Base-by-base conservation (phyloP, 2,113 vertebrate species). In the Ginglymostoma cirratum region DNA sequence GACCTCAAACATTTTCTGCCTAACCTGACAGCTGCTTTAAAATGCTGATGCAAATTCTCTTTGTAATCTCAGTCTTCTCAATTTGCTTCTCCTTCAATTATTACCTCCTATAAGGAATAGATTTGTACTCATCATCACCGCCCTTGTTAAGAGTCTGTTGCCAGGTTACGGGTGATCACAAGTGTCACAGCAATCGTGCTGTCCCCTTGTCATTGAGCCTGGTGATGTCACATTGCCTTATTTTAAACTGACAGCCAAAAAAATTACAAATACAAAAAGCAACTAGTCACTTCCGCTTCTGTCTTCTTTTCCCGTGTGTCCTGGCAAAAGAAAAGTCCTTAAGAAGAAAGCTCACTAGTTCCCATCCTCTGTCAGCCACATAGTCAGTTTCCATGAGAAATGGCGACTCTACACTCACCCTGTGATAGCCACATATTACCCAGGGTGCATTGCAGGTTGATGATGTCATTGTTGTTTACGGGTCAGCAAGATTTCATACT, bases 161-260 rank as follows among this genome's bases (percentile, higher is more conserved):
- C 67, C 66, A 94, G 93, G 93, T 70, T 70, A 94, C 67, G 23
- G 12, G 24, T 69, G 45, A 70, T 42, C 94, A 30, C 42, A 72
- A 72, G 42, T 72, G 14, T 27, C 14, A 38, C 3, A 70, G 8
- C 42, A 72, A 10, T 34, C 45, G 27, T 17, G 42, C 27, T 95
- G 42, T 42, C 67, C 45, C 42, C 69, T 76, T 95, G 94, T 95
- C 27, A 72, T 30, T 17, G 93, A 95, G 19, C 14, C 42, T 5
- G 8, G 72, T 48, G 94, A 95, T 70, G 38, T 94, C 66, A 94
- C 93, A 72, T 72, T 95, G 94, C 38, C 52, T 95, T 45, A 76
- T 70, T 95, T 72, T 72, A 72, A n/a, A 45, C 38, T 94, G 42
- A 72, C 42, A 27, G 4, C 19, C 38, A 15, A 94, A 69, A 38